Evolutionary conservation across 2,888 invertebrate genomes (phyloP).

Genomic region (Carterocephalus palaemon): DNA sequence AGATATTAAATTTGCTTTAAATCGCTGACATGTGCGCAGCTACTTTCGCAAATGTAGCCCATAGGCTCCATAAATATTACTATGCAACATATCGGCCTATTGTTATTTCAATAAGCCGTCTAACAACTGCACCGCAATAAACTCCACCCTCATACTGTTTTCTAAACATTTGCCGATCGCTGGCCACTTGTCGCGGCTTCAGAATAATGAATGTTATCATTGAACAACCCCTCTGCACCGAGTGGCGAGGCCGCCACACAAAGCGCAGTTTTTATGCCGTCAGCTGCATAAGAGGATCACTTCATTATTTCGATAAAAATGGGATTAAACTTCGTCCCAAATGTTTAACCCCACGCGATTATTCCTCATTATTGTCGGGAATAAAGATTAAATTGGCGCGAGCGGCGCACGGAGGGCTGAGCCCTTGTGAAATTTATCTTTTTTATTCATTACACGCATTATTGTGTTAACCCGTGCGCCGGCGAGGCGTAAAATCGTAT

Average conservation of each 20-base stretch:
- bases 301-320: constrained; percentile 54
- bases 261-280: constrained; percentile 54
- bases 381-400: constrained; percentile 39
- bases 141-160: constrained; percentile 24
- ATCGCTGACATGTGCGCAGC: too few relatives aligned
- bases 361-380: constrained; percentile 26
- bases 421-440: constrained; percentile 47
- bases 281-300: constrained; percentile 70
- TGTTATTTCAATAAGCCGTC: constrained; percentile 6
- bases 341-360: constrained; percentile 34
- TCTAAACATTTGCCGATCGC: constrained; percentile 35
- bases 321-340: constrained; percentile 46
- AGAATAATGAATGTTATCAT: constrained; percentile 38
- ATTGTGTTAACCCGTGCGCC: constrained; percentile 58
- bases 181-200: constrained; percentile 47
- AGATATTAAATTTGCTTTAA: too few relatives aligned
- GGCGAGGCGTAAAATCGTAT: constrained; percentile 64
- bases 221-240: background rate
- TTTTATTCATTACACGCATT: constrained; percentile 66
- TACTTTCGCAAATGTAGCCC: background rate
- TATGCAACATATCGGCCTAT: constrained; percentile 6
- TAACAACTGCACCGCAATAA: constrained; percentile 13
- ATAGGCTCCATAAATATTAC: background rate
- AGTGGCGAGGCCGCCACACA: constrained; percentile 29
- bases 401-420: constrained; percentile 29